A percentile compares a stretch with the other conserved stretches of the same genome.
These are phyloP conservation scores for Gastrophryne carolinensis DNA, from an alignment of 2,797 vertebrate species.

Conservation along the genomic window DNA sequence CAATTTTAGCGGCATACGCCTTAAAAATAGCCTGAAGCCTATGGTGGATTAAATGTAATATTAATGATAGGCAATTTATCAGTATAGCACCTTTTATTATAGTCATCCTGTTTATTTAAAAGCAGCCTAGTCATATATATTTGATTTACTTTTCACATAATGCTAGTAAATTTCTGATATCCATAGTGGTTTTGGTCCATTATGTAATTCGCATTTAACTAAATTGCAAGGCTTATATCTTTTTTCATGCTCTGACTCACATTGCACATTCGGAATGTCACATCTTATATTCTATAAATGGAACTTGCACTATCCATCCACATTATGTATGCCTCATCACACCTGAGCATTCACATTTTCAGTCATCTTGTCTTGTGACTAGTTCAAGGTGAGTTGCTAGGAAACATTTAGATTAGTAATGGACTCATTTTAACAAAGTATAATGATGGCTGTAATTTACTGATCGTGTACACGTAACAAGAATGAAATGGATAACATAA, in stretches of 20 bases:
- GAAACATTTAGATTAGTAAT: constrained; percentile 38
- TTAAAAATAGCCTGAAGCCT: too few relatives aligned
- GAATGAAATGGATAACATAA: not conserved
- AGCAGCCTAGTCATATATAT: constrained; percentile 28
- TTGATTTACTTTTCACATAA: constrained; percentile 43
- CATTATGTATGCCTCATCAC: constrained; percentile 53
- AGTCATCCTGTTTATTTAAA: constrained; percentile 30
- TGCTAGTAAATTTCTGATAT: constrained; percentile 27
- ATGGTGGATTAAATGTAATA: too few relatives aligned
- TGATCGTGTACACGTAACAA: not conserved
- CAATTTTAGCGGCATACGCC: too few relatives aligned
- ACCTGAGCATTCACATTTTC: constrained; percentile 48
- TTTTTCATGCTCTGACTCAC: constrained; percentile 52
- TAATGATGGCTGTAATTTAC: constrained; percentile 3
- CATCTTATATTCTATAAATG: constrained; percentile 52
- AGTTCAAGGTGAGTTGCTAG: constrained; percentile 47
- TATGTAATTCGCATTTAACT: constrained; percentile 49
- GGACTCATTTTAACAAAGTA: constrained; percentile 27
- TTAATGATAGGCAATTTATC: not conserved
- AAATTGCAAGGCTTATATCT: constrained; percentile 49
- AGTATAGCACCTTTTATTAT: constrained; percentile 9
- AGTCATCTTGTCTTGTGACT: constrained; percentile 48
- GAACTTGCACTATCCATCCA: constrained; percentile 51
- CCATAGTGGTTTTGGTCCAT: constrained; percentile 38
- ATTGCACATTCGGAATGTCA: constrained; percentile 48